phyloP scores from a whole-genome alignment of 2,888 invertebrate species.

The Hyposoter dolosus region DNA sequence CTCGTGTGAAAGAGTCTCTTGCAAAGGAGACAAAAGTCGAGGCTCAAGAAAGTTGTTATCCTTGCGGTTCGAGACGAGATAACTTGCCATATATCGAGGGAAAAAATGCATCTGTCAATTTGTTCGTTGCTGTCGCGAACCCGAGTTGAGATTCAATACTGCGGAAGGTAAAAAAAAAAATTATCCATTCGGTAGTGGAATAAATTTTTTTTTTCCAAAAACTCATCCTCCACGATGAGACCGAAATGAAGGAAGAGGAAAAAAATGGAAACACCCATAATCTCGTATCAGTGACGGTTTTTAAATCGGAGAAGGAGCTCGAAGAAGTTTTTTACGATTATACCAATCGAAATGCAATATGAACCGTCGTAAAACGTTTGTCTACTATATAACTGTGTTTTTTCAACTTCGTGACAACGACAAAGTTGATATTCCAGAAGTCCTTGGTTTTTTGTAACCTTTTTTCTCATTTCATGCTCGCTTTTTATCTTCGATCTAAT shows the following conservation, averaged over 20 bases:
- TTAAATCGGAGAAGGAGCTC: neutral
- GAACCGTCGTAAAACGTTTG: constrained; percentile 44
- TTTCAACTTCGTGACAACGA: constrained; percentile 5
- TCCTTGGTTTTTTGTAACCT: constrained; percentile 35
- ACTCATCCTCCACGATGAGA: neutral
- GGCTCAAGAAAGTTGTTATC: constrained; percentile 69
- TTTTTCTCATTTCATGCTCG: neutral
- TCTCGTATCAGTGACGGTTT: neutral
- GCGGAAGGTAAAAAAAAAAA: constrained; percentile 5
- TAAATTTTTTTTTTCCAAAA: neutral
- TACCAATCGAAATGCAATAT: constrained; percentile 30
- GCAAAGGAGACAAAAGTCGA: constrained; percentile 42
- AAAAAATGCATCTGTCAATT: constrained; percentile 47
- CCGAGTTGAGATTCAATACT: constrained; percentile 23
- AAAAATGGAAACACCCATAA: neutral
- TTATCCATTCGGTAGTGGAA: constrained; percentile 17
- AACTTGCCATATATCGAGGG: constrained; percentile 33
- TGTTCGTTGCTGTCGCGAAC: constrained; percentile 20
- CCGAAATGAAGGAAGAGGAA: neutral
- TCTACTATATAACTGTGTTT: constrained; percentile 12
- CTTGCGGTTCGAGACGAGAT: constrained; percentile 52
- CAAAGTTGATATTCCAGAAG: constrained; percentile 28
- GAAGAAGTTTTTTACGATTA: constrained; percentile 25
- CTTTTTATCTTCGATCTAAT: neutral
- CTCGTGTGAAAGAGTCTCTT: constrained; percentile 21